Evolutionary conservation across 2,113 vertebrate species (phyloP).

Genomic region (Morone chrysops): DNA sequence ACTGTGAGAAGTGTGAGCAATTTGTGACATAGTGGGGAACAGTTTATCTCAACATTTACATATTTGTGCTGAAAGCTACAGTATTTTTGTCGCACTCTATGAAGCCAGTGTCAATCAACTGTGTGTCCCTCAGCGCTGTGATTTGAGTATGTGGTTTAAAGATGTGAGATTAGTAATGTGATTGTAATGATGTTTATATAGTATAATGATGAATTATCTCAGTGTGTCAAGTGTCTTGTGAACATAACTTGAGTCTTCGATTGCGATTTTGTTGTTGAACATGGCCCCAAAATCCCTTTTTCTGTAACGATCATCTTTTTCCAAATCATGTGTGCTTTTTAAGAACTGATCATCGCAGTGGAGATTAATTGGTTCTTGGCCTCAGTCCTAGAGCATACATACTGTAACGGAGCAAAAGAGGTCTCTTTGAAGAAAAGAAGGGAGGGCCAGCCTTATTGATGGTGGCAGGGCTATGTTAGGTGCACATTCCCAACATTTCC

Average conservation of each 20-base stretch:
- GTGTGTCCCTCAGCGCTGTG: not conserved
- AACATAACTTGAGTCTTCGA: not conserved
- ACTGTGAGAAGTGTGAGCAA: not conserved
- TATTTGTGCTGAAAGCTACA: not conserved
- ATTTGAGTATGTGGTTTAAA: not conserved
- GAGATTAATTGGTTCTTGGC: conserved; percentile 43
- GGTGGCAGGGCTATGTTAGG: conserved; percentile 31
- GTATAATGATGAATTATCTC: not conserved
- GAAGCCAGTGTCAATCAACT: not conserved
- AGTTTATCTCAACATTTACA: conserved; percentile 3
- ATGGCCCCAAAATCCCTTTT: not conserved
- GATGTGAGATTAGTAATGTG: not conserved
- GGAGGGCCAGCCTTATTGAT: conserved; percentile 29
- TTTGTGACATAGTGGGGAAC: not conserved
- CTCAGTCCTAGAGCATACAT: not conserved
- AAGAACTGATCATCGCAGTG: not conserved
- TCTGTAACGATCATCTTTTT: not conserved
- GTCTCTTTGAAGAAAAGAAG: conserved; percentile 25
- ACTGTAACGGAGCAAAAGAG: not conserved
- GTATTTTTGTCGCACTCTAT: not conserved
- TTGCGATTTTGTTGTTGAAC: not conserved
- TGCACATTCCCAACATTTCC: conserved; percentile 51
- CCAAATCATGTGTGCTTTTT: not conserved
- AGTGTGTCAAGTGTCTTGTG: not conserved
- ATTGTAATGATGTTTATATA: not conserved